Conservation (phyloP, 1,140 invertebrate species). For the Diabrotica virgifera region DNA sequence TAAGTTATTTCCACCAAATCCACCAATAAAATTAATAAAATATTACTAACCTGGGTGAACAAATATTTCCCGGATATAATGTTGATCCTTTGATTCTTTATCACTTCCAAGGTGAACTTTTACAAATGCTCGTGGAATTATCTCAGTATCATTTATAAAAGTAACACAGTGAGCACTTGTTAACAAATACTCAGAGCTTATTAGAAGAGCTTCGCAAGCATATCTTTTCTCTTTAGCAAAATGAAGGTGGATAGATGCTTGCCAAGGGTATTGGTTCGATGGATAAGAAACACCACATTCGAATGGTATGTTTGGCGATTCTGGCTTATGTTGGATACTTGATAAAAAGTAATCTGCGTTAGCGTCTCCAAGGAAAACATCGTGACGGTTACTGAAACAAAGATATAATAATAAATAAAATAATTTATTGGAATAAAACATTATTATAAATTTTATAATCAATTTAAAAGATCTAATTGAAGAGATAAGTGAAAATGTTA, state of each 20-base stretch:
- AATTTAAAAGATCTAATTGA: too few relatives aligned
- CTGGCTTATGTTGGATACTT: not conserved
- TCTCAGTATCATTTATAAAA: not conserved
- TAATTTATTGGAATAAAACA: too few relatives aligned
- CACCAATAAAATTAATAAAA: too few relatives aligned
- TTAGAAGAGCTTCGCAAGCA: slow-evolving; percentile 6
- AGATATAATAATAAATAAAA: too few relatives aligned
- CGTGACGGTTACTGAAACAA: not conserved
- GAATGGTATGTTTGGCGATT: not conserved
- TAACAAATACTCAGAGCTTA: not conserved
- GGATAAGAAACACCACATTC: slow-evolving; percentile 2
- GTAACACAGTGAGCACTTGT: slow-evolving; percentile 10
- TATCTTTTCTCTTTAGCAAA: not conserved
- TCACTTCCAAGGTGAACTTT: not conserved
- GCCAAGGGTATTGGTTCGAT: slow-evolving; percentile 4
- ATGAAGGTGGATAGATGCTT: not conserved
- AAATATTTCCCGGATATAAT: too few relatives aligned
- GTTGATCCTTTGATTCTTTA: too few relatives aligned
- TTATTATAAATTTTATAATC: too few relatives aligned
- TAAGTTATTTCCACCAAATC: too few relatives aligned
- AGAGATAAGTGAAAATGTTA: too few relatives aligned
- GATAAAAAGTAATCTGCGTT: not conserved
- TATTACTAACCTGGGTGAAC: too few relatives aligned
- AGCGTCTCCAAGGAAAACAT: not conserved
- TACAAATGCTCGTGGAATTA: not conserved